These are phyloP conservation scores for Macquaria ambigua DNA, from an alignment of 2,113 vertebrate species.

Conservation along the genomic window DNA sequence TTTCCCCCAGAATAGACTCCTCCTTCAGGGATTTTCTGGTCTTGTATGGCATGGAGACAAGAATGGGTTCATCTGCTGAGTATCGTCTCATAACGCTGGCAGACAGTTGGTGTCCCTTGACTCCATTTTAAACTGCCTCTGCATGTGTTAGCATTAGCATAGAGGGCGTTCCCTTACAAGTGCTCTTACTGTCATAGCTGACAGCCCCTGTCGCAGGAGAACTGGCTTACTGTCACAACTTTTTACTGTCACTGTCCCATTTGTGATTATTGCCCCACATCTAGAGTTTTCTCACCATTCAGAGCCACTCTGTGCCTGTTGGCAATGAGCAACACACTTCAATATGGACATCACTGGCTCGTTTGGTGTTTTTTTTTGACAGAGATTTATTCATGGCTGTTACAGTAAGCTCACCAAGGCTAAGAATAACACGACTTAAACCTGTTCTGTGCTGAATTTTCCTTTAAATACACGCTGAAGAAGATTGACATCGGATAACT, in stretches of 20 bases:
- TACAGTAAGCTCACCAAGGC: not conserved
- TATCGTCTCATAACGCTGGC: not conserved
- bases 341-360: conserved; percentile 4
- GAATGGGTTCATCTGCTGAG: not conserved
- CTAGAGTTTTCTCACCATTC: not conserved
- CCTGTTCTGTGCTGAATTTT: conserved; percentile 5
- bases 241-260: conserved; percentile 35
- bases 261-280: conserved; percentile 1
- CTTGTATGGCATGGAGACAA: not conserved
- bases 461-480: conserved; percentile 1
- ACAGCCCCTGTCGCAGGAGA: conserved; percentile 39
- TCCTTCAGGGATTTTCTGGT: not conserved
- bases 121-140: conserved; percentile 34
- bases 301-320: not conserved
- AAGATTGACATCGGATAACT: conserved; percentile 22
- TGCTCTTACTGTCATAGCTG: conserved; percentile 50
- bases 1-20: not conserved
- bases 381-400: not conserved
- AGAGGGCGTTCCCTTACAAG: conserved; percentile 39
- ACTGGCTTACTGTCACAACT: conserved; percentile 36
- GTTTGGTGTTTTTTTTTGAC: conserved; percentile 13
- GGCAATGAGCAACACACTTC: not conserved
- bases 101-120: conserved; percentile 45
- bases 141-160: conserved; percentile 46
- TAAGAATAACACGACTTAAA: not conserved